Evolutionary conservation across 2,113 vertebrate species (phyloP).

Genomic region (Philantomba maxwellii): DNA sequence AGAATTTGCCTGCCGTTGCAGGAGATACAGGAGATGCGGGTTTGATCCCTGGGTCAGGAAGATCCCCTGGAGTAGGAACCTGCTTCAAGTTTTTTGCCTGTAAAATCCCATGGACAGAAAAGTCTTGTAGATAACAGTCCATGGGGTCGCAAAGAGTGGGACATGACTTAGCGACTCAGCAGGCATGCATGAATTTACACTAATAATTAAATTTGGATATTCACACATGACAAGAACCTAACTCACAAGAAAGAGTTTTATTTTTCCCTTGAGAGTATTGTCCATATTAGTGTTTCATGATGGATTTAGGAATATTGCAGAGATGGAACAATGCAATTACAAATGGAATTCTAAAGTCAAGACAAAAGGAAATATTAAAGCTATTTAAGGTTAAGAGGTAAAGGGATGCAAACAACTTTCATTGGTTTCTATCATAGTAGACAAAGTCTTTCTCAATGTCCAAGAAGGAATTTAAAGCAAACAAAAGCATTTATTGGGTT

Average conservation of each 20-base stretch:
- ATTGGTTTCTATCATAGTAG: background rate
- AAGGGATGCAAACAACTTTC: background rate
- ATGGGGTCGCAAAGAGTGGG: background rate
- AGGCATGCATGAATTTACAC: background rate
- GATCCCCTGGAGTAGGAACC: background rate
- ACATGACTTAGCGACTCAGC: background rate
- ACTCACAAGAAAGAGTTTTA: background rate
- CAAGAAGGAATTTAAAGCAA: background rate
- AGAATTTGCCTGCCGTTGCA: background rate
- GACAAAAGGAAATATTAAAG: background rate
- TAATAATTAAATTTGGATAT: background rate
- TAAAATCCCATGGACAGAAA: background rate
- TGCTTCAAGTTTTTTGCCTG: background rate
- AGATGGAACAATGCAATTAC: background rate
- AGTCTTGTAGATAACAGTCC: background rate
- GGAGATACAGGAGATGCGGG: background rate
- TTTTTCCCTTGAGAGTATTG: background rate
- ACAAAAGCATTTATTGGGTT: background rate
- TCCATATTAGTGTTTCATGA: background rate
- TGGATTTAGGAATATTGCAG: background rate
- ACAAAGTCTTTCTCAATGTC: background rate
- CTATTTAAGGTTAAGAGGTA: background rate
- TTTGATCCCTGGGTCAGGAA: background rate
- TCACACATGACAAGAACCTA: background rate
- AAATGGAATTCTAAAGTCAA: background rate